Evolutionary conservation across 1,140 invertebrate genomes (phyloP).

Genomic region (Drosophila bocki): DNA sequence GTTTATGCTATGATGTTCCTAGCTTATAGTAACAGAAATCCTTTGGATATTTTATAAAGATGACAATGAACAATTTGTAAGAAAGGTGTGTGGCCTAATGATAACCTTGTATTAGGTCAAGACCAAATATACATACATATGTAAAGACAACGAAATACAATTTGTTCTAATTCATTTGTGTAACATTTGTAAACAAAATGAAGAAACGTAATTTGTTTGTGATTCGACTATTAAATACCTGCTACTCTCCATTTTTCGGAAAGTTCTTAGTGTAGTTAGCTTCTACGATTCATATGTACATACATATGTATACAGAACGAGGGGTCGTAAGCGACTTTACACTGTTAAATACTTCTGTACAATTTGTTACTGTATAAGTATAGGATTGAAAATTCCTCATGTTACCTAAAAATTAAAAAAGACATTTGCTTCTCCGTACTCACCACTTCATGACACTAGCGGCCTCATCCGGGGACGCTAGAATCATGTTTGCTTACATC

Average conservation of each 20-base stretch:
- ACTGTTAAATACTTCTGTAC: not conserved
- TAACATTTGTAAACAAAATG: not conserved
- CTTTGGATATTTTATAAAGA: too few relatives aligned
- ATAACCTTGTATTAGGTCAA: not conserved
- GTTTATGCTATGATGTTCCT: too few relatives aligned
- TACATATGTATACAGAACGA: not conserved
- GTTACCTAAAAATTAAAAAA: constrained; percentile 10
- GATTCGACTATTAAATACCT: not conserved
- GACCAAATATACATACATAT: not conserved
- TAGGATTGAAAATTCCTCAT: not conserved
- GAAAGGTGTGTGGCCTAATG: too few relatives aligned
- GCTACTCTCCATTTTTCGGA: not conserved
- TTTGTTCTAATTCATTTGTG: not conserved
- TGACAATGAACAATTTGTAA: too few relatives aligned
- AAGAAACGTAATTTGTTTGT: not conserved
- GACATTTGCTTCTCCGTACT: constrained; percentile 23
- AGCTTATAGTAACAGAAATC: too few relatives aligned
- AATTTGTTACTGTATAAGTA: not conserved
- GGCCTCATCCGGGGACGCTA: constrained; percentile 18
- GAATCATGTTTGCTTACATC: constrained; percentile 60
- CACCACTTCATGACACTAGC: constrained; percentile 6
- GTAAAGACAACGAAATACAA: not conserved
- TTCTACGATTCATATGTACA: not conserved
- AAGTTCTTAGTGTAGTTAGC: not conserved
- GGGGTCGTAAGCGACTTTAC: not conserved